Percentiles rank a stretch among this genome's conserved stretches.
Evolutionary conservation across 2,888 invertebrate species (phyloP).

Genomic region (Ligdia adustata): DNA sequence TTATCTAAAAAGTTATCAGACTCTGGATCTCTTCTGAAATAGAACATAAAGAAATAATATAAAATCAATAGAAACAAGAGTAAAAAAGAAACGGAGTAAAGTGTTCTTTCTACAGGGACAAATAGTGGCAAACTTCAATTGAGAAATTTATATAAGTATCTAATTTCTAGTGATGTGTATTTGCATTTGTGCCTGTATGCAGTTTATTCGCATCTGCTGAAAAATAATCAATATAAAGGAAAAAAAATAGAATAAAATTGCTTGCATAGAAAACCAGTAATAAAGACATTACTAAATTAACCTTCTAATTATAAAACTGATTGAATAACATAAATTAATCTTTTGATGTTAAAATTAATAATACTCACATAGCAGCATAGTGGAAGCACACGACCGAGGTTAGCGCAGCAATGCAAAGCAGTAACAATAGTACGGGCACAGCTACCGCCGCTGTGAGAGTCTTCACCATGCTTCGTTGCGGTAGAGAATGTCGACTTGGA

Average conservation of each 20-base stretch:
- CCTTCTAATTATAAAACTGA: too few relatives aligned
- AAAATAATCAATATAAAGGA: too few relatives aligned
- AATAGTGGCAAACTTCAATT: too few relatives aligned
- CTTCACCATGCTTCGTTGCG: constrained; percentile 87
- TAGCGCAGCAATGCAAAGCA: constrained; percentile 86
- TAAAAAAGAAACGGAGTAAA: constrained; percentile 7
- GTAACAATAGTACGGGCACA: constrained; percentile 87
- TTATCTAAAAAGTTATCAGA: constrained; percentile 87
- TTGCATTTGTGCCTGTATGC: too few relatives aligned
- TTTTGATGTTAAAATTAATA: not conserved
- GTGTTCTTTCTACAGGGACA: too few relatives aligned
- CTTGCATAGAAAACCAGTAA: too few relatives aligned
- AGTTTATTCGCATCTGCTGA: too few relatives aligned
- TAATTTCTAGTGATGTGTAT: too few relatives aligned
- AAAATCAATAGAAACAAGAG: constrained; percentile 17
- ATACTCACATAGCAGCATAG: constrained; percentile 90
- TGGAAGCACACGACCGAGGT: constrained; percentile 90
- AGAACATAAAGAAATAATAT: constrained; percentile 8
- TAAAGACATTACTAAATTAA: too few relatives aligned
- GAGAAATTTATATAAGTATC: too few relatives aligned
- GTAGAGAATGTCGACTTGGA: constrained; percentile 84
- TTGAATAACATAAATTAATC: not conserved
- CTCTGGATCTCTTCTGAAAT: constrained; percentile 86
- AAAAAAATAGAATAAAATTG: too few relatives aligned
- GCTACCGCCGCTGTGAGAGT: constrained; percentile 89